These are phyloP conservation scores for Australoheros scitulus DNA, from an alignment of 2,113 vertebrate genomes.

Conservation along the genomic window DNA sequence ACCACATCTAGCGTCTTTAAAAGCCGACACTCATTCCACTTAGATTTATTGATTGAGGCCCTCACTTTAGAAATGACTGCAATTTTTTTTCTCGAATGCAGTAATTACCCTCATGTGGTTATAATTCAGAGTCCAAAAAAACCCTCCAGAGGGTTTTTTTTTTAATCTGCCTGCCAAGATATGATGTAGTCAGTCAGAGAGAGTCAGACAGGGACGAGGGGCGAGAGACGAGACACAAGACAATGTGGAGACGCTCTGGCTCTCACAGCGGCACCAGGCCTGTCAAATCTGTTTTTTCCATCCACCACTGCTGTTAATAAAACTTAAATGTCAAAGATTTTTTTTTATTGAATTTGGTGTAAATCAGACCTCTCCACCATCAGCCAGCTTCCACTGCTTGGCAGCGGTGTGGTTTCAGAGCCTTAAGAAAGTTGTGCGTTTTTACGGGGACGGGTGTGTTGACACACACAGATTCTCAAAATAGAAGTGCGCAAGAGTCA, in stretches of 20 bases:
- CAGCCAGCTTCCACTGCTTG: conserved; percentile 22
- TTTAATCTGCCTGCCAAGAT: conserved; percentile 50
- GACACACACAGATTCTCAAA: conserved; percentile 11
- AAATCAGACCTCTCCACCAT: conserved; percentile 33
- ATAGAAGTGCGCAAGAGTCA: background rate
- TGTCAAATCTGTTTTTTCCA: conserved; percentile 51
- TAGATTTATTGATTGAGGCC: conserved; percentile 52
- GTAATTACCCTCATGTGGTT: conserved; percentile 63
- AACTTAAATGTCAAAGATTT: conserved; percentile 29
- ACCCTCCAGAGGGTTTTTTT: conserved; percentile 22
- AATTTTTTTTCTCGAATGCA: conserved; percentile 23
- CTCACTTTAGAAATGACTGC: conserved; percentile 27
- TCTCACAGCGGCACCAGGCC: conserved; percentile 35
- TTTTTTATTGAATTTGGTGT: conserved; percentile 40
- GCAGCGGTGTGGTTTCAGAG: background rate
- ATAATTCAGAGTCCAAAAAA: conserved; percentile 33
- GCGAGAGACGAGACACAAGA: conserved; percentile 29
- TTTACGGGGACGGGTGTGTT: background rate
- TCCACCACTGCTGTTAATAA: conserved; percentile 41
- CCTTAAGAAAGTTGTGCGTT: background rate
- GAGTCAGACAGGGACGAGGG: conserved; percentile 9
- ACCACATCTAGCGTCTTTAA: conserved; percentile 46
- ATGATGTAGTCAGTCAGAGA: conserved; percentile 41
- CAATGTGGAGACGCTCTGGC: conserved; percentile 50
- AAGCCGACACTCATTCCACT: conserved; percentile 30